Evolutionary conservation across 2,888 invertebrate species (phyloP), one percentile per base, ranked within the genome.

Genomic region (Clunio marinus): DNA sequence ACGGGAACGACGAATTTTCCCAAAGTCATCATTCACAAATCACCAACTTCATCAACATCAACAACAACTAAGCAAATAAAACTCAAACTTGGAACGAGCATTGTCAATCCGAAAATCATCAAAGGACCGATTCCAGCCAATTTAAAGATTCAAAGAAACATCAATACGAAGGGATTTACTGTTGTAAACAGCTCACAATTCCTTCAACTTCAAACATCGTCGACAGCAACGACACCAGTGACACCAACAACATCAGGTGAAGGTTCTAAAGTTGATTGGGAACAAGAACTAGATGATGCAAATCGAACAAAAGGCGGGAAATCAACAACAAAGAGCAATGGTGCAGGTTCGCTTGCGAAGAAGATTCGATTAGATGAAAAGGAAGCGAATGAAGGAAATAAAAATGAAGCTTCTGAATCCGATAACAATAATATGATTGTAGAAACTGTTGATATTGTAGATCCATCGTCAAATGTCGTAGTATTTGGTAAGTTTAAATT

Each of bases 251-350:
- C 37, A 41, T 17, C 37, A 3, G 24, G 20, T 41, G 67, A 57
- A 45, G 55, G 59, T 55, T 37, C 58, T 41, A 59, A 59, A 51
- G 45, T 45, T 24, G 84, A 85, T 72, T 85, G 85, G 85, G 85
- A 85, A 74, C 83, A 84, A 78, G 85, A 84, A 73, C 74, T 84
- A 51, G 85, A 84, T 70, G 81, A 83, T 70, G 83, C 78, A 25
- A 69, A 65, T 37, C 24, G 65, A 28, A 22, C 51, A 35, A 59
- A 22, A 15, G 70, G 22, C 27, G 37, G 24, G 13, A 63, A 63
- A 63, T 28, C 45, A 2, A 5, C 13, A 2, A n/a, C 57, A 24
- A 22, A 28, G 7, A 65, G 57, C 24, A 69, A 62, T 28, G 69
- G 45, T 13, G 28, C 32, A 15, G 68, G 46, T 24, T 37, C 51